Evolutionary conservation across 2,113 vertebrate species (phyloP), one percentile per base, ranked within the genome.

Genomic region (Bungarus multicinctus): DNA sequence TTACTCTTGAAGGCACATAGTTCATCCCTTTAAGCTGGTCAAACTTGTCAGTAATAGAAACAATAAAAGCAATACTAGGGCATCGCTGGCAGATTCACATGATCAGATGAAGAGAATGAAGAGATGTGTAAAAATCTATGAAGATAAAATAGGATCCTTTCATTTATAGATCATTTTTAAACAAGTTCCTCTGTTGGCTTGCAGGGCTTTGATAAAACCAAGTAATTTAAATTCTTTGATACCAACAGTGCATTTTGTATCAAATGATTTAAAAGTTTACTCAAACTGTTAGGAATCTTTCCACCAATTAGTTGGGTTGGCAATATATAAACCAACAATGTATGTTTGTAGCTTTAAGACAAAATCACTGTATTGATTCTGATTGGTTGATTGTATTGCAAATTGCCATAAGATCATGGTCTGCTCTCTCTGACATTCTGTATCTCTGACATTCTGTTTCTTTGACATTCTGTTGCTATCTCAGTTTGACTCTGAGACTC

Each of bases 21-120:
- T 91, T 96, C 94, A 96, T 96, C 96, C 94, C 96, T 95, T 96
- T 96, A 87, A 96, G 94, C 39, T 91, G 57, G 89, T 89, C 96
- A 96, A 95, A 96, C 96, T 96, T 94, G 95, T 96, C 93, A 93
- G 95, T 95, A 96, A 96, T 92, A 95, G 93, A 94, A 96, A 94
- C 39, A 60, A 10, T 89, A 16, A 89, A 89, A 27, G 18, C 55
- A 89, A 60, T 90, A 0, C 92, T 95, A 87, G 43, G 94, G 94
- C 93, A 90, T 90, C 92, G 90, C 91, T 96, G 95, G 94, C 94
- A 95, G 81, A 4, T 12, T 43, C 53, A 87, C 6, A 94, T 54
- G 55, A 94, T 95, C 88, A 85, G 93, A 93, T 64, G 60, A 94
- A 94, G 87, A 69, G 92, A 94, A 43, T 94, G 94, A 94, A 94